Evolutionary conservation across 2,888 invertebrate genomes (phyloP).

Genomic region (Tenthredo distinguenda): DNA sequence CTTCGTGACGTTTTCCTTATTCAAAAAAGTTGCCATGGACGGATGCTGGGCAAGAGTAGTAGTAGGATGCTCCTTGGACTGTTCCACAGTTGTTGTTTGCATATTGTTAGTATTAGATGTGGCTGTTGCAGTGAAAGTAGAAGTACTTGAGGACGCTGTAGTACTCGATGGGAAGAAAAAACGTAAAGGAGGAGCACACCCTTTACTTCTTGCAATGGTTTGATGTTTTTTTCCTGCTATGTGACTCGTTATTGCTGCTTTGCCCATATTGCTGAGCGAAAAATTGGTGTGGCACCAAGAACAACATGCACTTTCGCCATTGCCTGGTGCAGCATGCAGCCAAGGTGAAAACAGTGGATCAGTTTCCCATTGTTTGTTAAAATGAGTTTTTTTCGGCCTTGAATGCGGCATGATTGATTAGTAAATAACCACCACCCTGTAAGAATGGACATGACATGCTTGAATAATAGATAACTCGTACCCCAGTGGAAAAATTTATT

Average conservation of each 20-base stretch:
- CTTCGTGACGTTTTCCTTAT: conserved; percentile 4
- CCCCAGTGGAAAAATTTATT: background rate
- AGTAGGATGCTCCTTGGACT: background rate
- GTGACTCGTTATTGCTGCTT: conserved; percentile 54
- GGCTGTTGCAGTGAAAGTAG: background rate
- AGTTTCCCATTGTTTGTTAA: background rate
- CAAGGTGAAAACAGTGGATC: conserved; percentile 6
- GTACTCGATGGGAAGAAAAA: background rate
- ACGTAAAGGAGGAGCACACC: background rate
- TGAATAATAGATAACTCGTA: background rate
- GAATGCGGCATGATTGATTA: background rate
- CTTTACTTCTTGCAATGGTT: conserved; percentile 27
- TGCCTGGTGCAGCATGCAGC: background rate
- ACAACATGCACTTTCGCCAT: conserved; percentile 37
- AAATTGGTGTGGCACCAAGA: conserved; percentile 51
- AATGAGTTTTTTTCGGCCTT: background rate
- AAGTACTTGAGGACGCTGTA: background rate
- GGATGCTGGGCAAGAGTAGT: background rate
- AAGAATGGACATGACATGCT: background rate
- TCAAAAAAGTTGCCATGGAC: conserved; percentile 11
- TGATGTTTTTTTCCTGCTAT: conserved; percentile 50
- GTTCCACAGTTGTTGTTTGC: background rate
- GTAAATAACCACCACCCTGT: conserved; percentile 4
- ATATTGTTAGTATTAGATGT: background rate
- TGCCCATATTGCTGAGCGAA: conserved; percentile 55